Evolutionary conservation across 2,797 vertebrate species (phyloP).

Genomic region (Channa striata): DNA sequence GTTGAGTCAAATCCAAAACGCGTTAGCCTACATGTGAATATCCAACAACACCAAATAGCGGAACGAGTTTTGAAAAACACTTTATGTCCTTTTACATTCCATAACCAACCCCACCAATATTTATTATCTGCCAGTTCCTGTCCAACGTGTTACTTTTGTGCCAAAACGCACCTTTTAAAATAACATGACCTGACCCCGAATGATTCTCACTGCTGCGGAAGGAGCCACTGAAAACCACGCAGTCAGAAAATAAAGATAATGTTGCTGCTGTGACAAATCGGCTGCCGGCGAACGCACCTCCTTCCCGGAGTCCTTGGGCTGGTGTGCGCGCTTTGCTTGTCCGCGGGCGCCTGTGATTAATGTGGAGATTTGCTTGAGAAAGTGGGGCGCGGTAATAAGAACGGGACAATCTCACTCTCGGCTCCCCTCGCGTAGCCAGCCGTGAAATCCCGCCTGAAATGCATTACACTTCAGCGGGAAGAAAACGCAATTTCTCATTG

Average conservation of each 20-base stretch:
- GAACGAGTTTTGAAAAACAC: no score
- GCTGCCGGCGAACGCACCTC: slow-evolving; percentile 56
- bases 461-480: slow-evolving; percentile 94
- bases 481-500: slow-evolving; percentile 96
- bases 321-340: slow-evolving; percentile 76
- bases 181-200: not conserved
- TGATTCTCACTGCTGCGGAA: not conserved
- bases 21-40: no score
- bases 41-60: no score
- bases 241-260: slow-evolving; percentile 49
- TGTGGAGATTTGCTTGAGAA: slow-evolving; percentile 94
- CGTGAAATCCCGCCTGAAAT: slow-evolving; percentile 95
- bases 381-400: slow-evolving; percentile 92
- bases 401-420: slow-evolving; percentile 90
- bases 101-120: no score
- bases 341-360: slow-evolving; percentile 91
- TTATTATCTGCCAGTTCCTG: not conserved
- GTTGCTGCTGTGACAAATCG: slow-evolving; percentile 49
- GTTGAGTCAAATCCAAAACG: no score
- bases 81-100: no score
- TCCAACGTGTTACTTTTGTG: not conserved
- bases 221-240: not conserved
- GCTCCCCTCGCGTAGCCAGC: slow-evolving; percentile 87
- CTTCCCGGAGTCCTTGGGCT: slow-evolving; percentile 72
- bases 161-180: not conserved